A percentile compares a stretch with the other conserved stretches of the same genome.
Conservation (phyloP, 2,113 vertebrate genomes). For the Nycticryphes semicollaris region DNA sequence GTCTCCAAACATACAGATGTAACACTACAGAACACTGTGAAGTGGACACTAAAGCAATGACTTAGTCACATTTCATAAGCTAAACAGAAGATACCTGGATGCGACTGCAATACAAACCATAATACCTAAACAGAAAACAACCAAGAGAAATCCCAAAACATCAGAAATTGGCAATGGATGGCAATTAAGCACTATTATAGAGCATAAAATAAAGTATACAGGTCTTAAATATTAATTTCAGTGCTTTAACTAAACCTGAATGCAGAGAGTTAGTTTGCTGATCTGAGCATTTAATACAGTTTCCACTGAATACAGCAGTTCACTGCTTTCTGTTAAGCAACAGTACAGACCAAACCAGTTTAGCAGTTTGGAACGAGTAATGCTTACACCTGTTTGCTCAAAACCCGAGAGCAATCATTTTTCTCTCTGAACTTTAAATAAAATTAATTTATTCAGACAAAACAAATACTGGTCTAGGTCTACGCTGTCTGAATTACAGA, state of each 20-base stretch:
- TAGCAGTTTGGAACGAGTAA: not conserved
- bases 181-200: not conserved
- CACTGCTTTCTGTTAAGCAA: not conserved
- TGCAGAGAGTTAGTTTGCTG: not conserved
- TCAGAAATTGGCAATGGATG: not conserved
- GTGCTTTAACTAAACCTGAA: not conserved
- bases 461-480: not conserved
- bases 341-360: conserved; percentile 42
- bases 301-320: not conserved
- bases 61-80: not conserved
- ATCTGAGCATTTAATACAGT: not conserved
- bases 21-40: not conserved
- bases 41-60: not conserved
- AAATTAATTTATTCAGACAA: conserved; percentile 8
- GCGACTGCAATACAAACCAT: not conserved
- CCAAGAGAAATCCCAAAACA: not conserved
- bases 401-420: not conserved
- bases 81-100: not conserved
- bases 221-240: not conserved
- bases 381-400: not conserved
- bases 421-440: not conserved
- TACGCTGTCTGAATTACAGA: not conserved
- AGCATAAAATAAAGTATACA: not conserved
- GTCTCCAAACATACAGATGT: not conserved
- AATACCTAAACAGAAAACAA: not conserved